Percentiles rank a stretch among this genome's conserved stretches.
Conservation (phyloP, 35 echinoderm and acorn worm genomes). For the Antedon bifida region DNA sequence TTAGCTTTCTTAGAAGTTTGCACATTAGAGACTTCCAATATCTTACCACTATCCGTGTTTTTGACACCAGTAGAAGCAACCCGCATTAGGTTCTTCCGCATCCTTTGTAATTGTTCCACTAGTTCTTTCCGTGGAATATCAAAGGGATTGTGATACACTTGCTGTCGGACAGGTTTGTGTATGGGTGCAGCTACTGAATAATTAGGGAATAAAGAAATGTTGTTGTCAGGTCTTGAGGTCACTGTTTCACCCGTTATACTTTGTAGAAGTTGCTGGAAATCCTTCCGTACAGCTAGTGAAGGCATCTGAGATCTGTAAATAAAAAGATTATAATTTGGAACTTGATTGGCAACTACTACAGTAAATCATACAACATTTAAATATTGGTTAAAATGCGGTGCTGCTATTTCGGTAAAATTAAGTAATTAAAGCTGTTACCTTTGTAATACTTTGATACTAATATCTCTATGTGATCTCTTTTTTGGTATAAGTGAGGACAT, state of each 20-base stretch:
- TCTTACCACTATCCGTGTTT: not conserved
- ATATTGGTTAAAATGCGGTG: too few species aligned
- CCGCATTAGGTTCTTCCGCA: constrained; percentile 84
- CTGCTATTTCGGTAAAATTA: too few species aligned
- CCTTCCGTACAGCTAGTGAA: constrained; percentile 63
- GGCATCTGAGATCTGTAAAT: constrained; percentile 65
- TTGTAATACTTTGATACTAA: constrained; percentile 68
- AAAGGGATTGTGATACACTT: constrained; percentile 83
- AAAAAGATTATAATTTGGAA: not conserved
- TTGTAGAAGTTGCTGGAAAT: constrained; percentile 90
- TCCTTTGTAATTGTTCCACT: constrained; percentile 72
- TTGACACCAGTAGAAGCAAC: not conserved
- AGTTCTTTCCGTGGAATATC: constrained; percentile 84
- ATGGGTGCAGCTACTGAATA: constrained; percentile 46
- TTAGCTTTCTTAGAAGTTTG: too few species aligned
- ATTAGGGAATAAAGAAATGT: constrained; percentile 64
- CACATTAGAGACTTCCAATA: not conserved
- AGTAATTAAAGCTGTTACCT: constrained; percentile 40
- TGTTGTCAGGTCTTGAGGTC: constrained; percentile 59
- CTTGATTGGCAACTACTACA: too few species aligned
- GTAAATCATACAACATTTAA: too few species aligned
- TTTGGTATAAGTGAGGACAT: constrained; percentile 49
- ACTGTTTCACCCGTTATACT: constrained; percentile 85
- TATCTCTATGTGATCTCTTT: constrained; percentile 20
- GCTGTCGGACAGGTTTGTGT: constrained; percentile 54